Conservation (phyloP, 2,113 vertebrate genomes). For the Syngnathoides biaculeatus region DNA sequence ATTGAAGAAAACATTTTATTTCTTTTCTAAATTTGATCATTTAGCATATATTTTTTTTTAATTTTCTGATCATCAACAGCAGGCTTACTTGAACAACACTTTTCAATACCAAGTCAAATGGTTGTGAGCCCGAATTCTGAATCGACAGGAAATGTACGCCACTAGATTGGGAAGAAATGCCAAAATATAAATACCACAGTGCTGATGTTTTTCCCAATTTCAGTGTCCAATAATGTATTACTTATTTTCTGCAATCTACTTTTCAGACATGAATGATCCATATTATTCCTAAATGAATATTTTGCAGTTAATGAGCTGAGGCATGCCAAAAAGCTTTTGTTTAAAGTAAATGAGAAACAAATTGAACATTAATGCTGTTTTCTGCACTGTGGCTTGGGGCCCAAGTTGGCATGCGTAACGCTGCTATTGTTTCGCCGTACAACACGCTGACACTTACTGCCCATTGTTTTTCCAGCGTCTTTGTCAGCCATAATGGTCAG, state of each 20-base stretch:
- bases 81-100: too few relatives aligned
- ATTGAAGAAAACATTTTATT: too few relatives aligned
- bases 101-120: neutral
- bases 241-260: neutral
- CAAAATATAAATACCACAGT: neutral
- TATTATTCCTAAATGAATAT: neutral
- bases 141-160: neutral
- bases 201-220: neutral
- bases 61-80: too few relatives aligned
- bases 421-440: slow-evolving; percentile 36
- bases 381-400: neutral
- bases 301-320: neutral
- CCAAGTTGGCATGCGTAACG: slow-evolving; percentile 8
- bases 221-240: neutral
- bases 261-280: neutral
- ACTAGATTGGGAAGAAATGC: neutral
- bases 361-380: slow-evolving; percentile 5
- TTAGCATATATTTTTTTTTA: too few relatives aligned
- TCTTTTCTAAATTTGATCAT: too few relatives aligned
- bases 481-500: slow-evolving; percentile 43
- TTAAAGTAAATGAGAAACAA: slow-evolving; percentile 17
- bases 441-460: slow-evolving; percentile 32
- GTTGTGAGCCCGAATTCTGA: neutral
- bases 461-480: slow-evolving; percentile 48
- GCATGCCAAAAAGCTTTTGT: neutral